Evolutionary conservation across 1,140 invertebrate species (phyloP).

Genomic region (Tetragnatha versicolor): DNA sequence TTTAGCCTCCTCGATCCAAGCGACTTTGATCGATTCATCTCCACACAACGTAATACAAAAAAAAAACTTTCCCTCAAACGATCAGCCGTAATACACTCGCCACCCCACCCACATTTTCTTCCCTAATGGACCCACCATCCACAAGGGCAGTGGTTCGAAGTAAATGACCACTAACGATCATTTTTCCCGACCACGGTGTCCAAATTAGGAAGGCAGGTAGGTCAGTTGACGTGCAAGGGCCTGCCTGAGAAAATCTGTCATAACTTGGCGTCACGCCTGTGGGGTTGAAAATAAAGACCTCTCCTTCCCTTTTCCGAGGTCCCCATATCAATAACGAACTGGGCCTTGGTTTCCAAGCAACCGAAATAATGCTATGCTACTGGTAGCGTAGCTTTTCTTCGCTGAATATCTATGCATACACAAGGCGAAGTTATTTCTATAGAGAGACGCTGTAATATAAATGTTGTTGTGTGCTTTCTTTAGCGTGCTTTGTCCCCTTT

Average conservation of each 20-base stretch:
- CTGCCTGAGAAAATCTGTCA: conserved; percentile 4
- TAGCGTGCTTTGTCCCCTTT: too few species aligned
- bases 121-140: too few species aligned
- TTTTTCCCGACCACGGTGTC: conserved; percentile 1
- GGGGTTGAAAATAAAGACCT: conserved; percentile 29
- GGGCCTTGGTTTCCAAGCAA: conserved; percentile 12
- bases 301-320: conserved; percentile 2
- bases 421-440: not conserved
- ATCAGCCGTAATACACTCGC: too few species aligned
- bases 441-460: too few species aligned
- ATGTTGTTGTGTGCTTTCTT: too few species aligned
- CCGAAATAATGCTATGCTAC: conserved; percentile 14
- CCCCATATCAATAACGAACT: conserved; percentile 27
- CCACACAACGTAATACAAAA: too few species aligned
- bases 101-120: too few species aligned
- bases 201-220: conserved; percentile 12
- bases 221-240: not conserved
- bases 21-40: too few species aligned
- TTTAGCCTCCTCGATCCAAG: too few species aligned
- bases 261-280: conserved; percentile 12
- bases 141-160: not conserved
- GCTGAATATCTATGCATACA: conserved; percentile 19
- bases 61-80: too few species aligned
- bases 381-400: conserved; percentile 10
- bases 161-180: conserved; percentile 3